Evolutionary conservation across 1,140 invertebrate species (phyloP).

Genomic region (Lysiphlebus fabarum): DNA sequence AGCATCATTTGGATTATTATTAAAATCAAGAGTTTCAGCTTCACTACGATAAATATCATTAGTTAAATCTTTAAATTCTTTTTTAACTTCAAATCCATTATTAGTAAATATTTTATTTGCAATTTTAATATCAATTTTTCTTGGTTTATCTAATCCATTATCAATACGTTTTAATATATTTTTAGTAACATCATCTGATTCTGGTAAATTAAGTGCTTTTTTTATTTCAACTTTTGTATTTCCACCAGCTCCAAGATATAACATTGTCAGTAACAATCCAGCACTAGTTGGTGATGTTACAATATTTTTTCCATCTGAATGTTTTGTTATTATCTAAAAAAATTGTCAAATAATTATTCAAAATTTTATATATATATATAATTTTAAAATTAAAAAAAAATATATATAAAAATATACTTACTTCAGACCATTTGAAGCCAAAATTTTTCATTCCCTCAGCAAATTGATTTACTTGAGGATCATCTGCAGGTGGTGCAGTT

Average conservation of each 20-base stretch:
- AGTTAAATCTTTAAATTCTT: constrained; percentile 18
- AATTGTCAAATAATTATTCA: neutral
- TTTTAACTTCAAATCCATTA: constrained; percentile 42
- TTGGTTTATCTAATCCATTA: constrained; percentile 12
- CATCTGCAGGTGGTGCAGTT: too few species aligned
- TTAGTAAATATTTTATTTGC: constrained; percentile 40
- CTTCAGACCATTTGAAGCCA: neutral
- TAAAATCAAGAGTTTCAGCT: constrained; percentile 59
- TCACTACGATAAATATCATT: constrained; percentile 52
- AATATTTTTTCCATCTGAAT: constrained; percentile 16
- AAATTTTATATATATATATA: neutral
- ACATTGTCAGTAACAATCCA: constrained; percentile 10
- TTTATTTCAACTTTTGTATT: constrained; percentile 10
- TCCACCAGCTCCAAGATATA: constrained; percentile 11
- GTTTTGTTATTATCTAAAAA: neutral
- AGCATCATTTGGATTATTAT: constrained; percentile 37
- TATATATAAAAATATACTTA: neutral
- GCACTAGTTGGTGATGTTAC: constrained; percentile 7
- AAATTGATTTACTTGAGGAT: too few species aligned
- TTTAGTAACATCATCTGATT: neutral
- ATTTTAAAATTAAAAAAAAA: neutral
- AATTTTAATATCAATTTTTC: constrained; percentile 29
- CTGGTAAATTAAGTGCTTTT: constrained; percentile 3
- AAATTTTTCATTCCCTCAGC: too few species aligned
- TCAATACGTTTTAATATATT: constrained; percentile 1